These are phyloP conservation scores for Grapholita molesta DNA, from an alignment of 1,140 invertebrate genomes.

Conservation along the genomic window DNA sequence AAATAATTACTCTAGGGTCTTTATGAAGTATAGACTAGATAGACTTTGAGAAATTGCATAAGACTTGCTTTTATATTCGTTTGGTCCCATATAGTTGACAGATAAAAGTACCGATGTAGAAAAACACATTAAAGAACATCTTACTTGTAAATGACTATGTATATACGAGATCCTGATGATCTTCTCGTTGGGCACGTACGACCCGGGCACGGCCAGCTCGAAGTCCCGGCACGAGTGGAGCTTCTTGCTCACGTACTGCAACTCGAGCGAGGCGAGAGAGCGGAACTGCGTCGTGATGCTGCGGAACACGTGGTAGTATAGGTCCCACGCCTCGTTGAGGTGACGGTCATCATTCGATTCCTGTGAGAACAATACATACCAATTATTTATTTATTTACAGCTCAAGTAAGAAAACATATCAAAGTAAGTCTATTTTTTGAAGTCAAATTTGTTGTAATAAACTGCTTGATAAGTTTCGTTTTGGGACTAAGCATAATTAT, in stretches of 20 bases:
- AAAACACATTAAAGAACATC: constrained; percentile 37
- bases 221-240: constrained; percentile 93
- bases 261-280: constrained; percentile 91
- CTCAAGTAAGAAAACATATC: too few species aligned
- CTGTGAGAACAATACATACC: constrained; percentile 40
- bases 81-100: too few species aligned
- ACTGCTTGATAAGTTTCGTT: too few species aligned
- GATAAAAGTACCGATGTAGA: too few species aligned
- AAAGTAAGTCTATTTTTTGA: too few species aligned
- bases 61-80: too few species aligned
- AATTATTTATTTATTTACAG: too few species aligned
- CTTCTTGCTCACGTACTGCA: constrained; percentile 97
- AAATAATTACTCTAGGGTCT: too few species aligned
- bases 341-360: constrained; percentile 91
- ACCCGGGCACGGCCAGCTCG: constrained; percentile 96
- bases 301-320: constrained; percentile 98
- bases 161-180: constrained; percentile 94
- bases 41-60: too few species aligned
- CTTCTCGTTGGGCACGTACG: constrained; percentile 93
- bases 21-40: too few species aligned
- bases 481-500: too few species aligned
- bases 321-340: constrained; percentile 98
- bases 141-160: constrained; percentile 88
- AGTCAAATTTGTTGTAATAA: too few species aligned
- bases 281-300: constrained; percentile 96